These are phyloP conservation scores for Sesia apiformis DNA, from an alignment of 2,888 invertebrate genomes.

Conservation along the genomic window DNA sequence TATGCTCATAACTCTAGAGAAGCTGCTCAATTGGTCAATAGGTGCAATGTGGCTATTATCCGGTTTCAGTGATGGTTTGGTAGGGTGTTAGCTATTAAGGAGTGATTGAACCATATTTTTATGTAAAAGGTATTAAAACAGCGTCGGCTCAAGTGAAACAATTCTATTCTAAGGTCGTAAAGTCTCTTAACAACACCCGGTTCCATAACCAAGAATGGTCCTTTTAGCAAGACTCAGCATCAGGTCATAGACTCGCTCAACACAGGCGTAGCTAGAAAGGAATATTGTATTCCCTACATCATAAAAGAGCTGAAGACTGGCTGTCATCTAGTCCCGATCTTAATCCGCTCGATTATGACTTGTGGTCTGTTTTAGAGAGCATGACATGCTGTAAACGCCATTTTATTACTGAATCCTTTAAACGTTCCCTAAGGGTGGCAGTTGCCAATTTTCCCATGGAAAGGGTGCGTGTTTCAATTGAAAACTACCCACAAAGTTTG, in stretches of 20 bases:
- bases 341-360: slow-evolving; percentile 6
- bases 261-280: neutral
- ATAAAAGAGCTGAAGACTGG: neutral
- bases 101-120: slow-evolving; percentile 9
- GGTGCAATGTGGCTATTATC: slow-evolving; percentile 9
- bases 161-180: neutral
- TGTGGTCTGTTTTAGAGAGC: neutral
- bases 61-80: slow-evolving; percentile 11
- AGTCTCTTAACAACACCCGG: neutral
- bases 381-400: neutral
- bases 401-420: too few species aligned
- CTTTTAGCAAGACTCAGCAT: neutral
- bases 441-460: too few species aligned
- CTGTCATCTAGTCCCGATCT: neutral
- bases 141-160: neutral
- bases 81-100: slow-evolving; percentile 7
- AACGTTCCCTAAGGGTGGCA: too few species aligned
- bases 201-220: neutral
- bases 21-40: slow-evolving; percentile 10
- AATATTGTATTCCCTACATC: neutral
- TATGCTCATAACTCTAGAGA: slow-evolving; percentile 7
- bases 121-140: slow-evolving; percentile 6
- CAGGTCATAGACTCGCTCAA: neutral
- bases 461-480: too few species aligned
- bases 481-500: too few species aligned